Evolutionary conservation across 2,888 invertebrate species (phyloP).

Genomic region (Orchestes rusci): DNA sequence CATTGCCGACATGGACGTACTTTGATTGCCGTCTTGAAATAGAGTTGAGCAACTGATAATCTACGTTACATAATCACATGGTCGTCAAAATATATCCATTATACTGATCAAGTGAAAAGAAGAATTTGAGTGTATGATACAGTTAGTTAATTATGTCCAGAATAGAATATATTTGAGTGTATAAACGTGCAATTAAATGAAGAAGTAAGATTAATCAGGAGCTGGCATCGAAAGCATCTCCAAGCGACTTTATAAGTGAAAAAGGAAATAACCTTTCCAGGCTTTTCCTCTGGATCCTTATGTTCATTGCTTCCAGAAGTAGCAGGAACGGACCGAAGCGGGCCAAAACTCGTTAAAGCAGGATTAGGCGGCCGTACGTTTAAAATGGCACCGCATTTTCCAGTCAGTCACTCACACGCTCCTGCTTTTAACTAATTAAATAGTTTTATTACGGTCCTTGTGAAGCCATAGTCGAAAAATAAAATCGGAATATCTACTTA

Average conservation of each 20-base stretch:
- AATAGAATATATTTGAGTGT: too few species aligned
- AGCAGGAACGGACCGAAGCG: slow-evolving; percentile 31
- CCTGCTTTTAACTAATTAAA: slow-evolving; percentile 38
- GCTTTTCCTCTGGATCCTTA: slow-evolving; percentile 39
- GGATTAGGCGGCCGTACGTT: slow-evolving; percentile 39
- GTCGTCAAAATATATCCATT: too few species aligned
- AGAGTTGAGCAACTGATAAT: too few species aligned
- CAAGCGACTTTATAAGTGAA: slow-evolving; percentile 39
- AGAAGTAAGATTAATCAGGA: too few species aligned
- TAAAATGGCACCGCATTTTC: slow-evolving; percentile 27
- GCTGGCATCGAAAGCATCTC: too few species aligned
- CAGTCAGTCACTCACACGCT: slow-evolving; percentile 32
- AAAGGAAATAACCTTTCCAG: slow-evolving; percentile 38
- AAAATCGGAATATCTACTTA: slow-evolving; percentile 10
- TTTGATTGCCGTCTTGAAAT: too few species aligned
- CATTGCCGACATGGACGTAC: too few species aligned
- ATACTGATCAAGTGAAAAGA: too few species aligned
- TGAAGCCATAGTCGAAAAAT: slow-evolving; percentile 12
- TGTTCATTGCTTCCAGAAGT: slow-evolving; percentile 42
- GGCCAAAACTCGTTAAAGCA: slow-evolving; percentile 43
- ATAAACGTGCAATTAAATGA: too few species aligned
- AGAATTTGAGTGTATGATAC: too few species aligned
- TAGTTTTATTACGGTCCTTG: slow-evolving; percentile 32
- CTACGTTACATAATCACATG: too few species aligned
- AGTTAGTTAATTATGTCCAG: too few species aligned